Conservation (phyloP, 2,113 vertebrate species). For the Pantherophis guttatus region DNA sequence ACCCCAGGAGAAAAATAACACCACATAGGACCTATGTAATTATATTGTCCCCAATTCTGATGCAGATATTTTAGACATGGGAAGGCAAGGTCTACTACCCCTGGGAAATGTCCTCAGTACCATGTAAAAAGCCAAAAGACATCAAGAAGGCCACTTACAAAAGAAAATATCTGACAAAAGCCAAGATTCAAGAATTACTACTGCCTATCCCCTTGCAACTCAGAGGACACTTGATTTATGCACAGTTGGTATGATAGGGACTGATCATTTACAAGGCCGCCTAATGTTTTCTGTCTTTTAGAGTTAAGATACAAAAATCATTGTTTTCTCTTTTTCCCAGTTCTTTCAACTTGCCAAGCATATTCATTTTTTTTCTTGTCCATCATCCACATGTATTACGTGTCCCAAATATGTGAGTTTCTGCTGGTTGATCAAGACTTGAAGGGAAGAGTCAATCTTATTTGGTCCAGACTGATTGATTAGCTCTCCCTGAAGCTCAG, state of each 20-base stretch:
- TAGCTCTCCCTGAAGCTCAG: neutral
- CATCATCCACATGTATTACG: neutral
- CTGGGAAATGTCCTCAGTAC: neutral
- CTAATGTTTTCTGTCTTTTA: neutral
- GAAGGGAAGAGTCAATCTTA: neutral
- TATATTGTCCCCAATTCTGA: neutral
- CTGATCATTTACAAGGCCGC: neutral
- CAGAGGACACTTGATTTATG: neutral
- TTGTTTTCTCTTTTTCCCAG: neutral
- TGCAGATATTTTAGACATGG: neutral
- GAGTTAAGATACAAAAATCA: neutral
- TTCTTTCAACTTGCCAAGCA: neutral
- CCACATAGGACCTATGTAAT: neutral
- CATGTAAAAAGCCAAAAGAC: neutral
- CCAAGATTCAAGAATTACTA: neutral
- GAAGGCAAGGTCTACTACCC: neutral
- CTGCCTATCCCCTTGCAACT: neutral
- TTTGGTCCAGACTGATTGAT: neutral
- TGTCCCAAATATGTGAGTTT: neutral
- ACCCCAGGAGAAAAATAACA: too few species aligned
- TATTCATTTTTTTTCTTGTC: neutral
- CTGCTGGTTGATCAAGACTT: neutral
- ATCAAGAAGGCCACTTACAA: neutral
- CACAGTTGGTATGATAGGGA: neutral
- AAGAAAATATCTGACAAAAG: neutral